phyloP scores from a whole-genome alignment of 2,113 vertebrate species.

The Notothenia coriiceps region DNA sequence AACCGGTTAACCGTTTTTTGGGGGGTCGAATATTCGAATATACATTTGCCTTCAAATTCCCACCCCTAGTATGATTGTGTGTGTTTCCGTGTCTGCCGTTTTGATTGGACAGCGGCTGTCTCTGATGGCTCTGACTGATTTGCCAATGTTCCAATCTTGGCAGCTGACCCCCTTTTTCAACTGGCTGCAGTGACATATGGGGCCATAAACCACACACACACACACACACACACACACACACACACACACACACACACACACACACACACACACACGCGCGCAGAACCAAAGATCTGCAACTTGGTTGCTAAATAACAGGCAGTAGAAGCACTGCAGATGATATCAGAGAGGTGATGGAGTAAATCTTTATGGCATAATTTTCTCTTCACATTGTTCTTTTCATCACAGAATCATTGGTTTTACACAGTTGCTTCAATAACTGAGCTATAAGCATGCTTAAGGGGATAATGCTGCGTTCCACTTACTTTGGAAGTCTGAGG shows the following conservation, averaged over 20 bases:
- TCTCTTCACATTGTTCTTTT: background rate
- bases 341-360: background rate
- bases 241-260: background rate
- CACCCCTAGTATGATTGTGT: background rate
- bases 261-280: too few species aligned
- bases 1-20: too few species aligned
- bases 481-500: too few species aligned
- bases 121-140: slow-evolving; percentile 27
- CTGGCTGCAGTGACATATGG: slow-evolving; percentile 17
- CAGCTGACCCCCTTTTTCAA: slow-evolving; percentile 33
- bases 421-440: too few species aligned
- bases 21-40: too few species aligned
- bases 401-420: too few species aligned
- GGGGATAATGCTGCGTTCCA: too few species aligned
- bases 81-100: slow-evolving; percentile 8
- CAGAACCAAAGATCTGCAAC: background rate
- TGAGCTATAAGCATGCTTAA: too few species aligned
- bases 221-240: too few species aligned
- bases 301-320: background rate
- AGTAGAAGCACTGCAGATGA: background rate
- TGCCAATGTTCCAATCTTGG: slow-evolving; percentile 27
- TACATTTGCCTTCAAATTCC: too few species aligned
- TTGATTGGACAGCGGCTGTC: slow-evolving; percentile 16
- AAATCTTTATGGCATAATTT: background rate
- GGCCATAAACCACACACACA: slow-evolving; percentile 17